Evolutionary conservation across 2,113 vertebrate genomes (phyloP).

Genomic region (Eurystomus gularis): DNA sequence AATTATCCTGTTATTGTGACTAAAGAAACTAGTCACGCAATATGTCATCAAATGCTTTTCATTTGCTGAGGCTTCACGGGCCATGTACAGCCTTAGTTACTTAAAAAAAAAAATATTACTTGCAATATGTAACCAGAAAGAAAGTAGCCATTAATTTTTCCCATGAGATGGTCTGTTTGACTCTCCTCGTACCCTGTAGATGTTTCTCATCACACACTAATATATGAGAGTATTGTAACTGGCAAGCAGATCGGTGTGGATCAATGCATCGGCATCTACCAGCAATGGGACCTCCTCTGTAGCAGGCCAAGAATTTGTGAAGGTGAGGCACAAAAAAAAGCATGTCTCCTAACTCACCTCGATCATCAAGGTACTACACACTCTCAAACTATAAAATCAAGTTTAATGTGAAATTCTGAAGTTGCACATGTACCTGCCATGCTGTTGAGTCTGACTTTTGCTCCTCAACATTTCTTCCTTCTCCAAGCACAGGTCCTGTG

Average conservation of each 20-base stretch:
- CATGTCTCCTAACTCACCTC: background rate
- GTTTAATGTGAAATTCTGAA: background rate
- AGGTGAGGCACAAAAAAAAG: background rate
- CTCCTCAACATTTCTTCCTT: background rate
- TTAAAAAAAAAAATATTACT: background rate
- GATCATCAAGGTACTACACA: background rate
- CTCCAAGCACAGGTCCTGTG: background rate
- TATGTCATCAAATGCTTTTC: background rate
- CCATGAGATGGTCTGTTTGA: background rate
- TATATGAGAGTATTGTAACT: background rate
- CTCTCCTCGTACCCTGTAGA: background rate
- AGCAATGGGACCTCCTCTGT: background rate
- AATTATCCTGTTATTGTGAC: background rate
- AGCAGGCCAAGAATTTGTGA: background rate
- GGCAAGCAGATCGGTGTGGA: background rate
- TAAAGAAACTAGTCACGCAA: background rate
- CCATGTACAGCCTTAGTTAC: background rate
- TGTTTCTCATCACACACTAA: background rate
- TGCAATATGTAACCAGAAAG: background rate
- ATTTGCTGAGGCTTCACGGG: background rate
- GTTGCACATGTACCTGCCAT: background rate
- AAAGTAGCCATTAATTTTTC: background rate
- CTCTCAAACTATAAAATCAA: background rate
- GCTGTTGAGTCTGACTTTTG: background rate
- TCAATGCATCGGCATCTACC: background rate